These are phyloP conservation scores for Cephus rjabovi DNA, from an alignment of 2,888 invertebrate genomes.

Conservation along the genomic window DNA sequence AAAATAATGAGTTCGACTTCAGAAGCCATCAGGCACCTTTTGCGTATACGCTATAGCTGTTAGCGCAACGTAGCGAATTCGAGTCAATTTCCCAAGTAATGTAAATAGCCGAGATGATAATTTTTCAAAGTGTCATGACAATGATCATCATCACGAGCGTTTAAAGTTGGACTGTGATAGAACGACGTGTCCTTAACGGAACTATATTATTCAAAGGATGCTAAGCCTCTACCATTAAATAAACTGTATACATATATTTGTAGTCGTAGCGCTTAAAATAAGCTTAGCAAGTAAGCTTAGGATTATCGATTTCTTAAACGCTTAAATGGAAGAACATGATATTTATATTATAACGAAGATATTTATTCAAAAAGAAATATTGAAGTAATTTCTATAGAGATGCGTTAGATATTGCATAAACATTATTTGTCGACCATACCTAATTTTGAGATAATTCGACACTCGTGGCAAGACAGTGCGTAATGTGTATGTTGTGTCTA, in stretches of 20 bases:
- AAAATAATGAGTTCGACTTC: neutral
- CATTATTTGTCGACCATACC: neutral
- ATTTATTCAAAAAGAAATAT: neutral
- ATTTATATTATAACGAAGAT: neutral
- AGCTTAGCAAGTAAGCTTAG: neutral
- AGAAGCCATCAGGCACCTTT: neutral
- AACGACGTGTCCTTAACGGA: constrained; percentile 32
- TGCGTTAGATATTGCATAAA: neutral
- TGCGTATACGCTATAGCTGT: neutral
- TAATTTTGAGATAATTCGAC: neutral
- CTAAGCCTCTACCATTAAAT: constrained; percentile 8
- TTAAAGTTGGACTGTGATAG: constrained; percentile 37
- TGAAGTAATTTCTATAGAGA: neutral
- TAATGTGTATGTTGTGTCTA: neutral
- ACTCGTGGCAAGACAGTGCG: neutral
- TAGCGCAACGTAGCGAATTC: neutral
- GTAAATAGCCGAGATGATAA: constrained; percentile 11
- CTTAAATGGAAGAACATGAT: constrained; percentile 1
- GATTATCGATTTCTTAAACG: constrained; percentile 2
- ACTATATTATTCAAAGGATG: constrained; percentile 15
- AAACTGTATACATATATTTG: neutral
- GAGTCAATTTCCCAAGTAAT: constrained; percentile 14
- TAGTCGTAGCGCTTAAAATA: neutral
- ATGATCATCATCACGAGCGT: constrained; percentile 12
- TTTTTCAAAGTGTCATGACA: neutral